Percentiles rank a stretch among this genome's conserved stretches.
Evolutionary conservation across 2,113 vertebrate species (phyloP).

Genomic region (Melozone crissalis): DNA sequence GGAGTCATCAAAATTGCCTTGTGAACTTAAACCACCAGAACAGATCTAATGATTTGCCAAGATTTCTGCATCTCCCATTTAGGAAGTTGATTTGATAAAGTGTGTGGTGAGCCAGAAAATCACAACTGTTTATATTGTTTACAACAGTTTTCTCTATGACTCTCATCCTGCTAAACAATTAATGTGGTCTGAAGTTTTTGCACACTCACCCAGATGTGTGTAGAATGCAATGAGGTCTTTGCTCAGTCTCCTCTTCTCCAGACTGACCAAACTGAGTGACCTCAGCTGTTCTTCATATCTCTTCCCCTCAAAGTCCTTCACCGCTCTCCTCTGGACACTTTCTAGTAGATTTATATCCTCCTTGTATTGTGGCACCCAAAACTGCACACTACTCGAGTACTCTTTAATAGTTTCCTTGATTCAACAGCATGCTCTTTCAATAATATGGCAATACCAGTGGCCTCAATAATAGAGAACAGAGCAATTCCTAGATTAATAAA

Average conservation of each 20-base stretch:
- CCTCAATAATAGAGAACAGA: not conserved
- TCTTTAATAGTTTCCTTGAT: not conserved
- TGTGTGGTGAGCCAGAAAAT: not conserved
- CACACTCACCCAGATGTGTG: not conserved
- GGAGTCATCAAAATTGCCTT: not conserved
- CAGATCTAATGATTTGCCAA: not conserved
- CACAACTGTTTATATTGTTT: not conserved
- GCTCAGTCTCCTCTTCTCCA: not conserved
- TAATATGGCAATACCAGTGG: not conserved
- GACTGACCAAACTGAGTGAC: not conserved
- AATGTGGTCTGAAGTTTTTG: not conserved
- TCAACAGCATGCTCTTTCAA: not conserved
- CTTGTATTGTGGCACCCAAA: not conserved
- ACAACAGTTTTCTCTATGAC: not conserved
- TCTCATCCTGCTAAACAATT: not conserved
- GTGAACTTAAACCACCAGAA: not conserved
- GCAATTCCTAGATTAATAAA: not conserved
- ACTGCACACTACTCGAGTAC: not conserved
- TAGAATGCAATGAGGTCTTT: not conserved
- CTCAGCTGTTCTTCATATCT: not conserved
- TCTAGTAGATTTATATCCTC: not conserved
- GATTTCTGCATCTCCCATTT: not conserved
- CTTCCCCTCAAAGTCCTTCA: not conserved
- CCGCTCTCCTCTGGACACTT: not conserved
- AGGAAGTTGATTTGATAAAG: constrained; percentile 22